Base-by-base conservation (phyloP, 2,113 vertebrate genomes). In the Cettia cetti region DNA sequence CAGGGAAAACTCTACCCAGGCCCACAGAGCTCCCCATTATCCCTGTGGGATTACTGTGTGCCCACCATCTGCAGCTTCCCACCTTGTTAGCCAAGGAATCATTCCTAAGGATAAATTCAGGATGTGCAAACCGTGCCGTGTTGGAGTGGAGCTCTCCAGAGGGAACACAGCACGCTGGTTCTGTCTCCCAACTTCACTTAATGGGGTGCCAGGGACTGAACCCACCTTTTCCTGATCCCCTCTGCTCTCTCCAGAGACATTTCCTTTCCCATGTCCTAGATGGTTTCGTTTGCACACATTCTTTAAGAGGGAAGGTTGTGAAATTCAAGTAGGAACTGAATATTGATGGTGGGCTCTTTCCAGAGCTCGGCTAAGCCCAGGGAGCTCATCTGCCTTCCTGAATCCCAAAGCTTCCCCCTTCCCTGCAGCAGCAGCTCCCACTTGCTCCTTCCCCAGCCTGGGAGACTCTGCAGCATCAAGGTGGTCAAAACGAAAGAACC, bases 111-210 rank as follows among this genome's bases (percentile, higher is more conserved):
- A 72, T 21, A 39, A 69, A 53, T 7, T 39, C 57, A 26, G 66
- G 82, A 28, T 16, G 56, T 10, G 21, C 5, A 11, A 40, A 47
- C 26, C 4, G 18, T 11, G 52, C 24, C 0, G 0, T 2, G n/a
- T 1, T 15, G 22, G 56, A 50, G 50, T 7, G 23, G 42, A 74
- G 60, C 64, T 47, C 57, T 24, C 37, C 39, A 24, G 69, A 75
- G 13, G 23, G 21, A 54, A 37, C 0, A 0, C 13, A 6, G 23
- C 6, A 1, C 28, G 53, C 5, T 0, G 6, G 18, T 60, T 54
- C 61, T 22, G 45, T 54, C 47, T 44, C 57, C 11, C 2, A 7
- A 1, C n/a, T 3, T 28, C 14, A 10, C 64, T 35, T 37, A 17
- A 80, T 0, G 50, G 63, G 69, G 69, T 47, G 49, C 4, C 3